phyloP scores from a whole-genome alignment of 2,888 invertebrate species.

The Pemphredon lugubris region DNA sequence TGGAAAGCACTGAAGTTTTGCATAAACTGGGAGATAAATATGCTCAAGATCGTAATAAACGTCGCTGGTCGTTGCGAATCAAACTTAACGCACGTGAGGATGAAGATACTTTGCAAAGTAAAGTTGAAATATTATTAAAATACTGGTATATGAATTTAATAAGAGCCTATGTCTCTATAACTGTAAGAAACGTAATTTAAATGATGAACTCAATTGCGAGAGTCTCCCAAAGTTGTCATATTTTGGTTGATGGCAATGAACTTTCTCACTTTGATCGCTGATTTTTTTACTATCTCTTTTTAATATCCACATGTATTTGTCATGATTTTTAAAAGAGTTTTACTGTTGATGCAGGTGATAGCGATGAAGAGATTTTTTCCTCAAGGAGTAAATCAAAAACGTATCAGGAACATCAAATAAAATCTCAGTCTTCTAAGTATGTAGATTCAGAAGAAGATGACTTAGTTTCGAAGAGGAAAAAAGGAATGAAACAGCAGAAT shows the following conservation, averaged over 20 bases:
- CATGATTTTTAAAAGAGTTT: slow-evolving; percentile 22
- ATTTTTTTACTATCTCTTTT: slow-evolving; percentile 43
- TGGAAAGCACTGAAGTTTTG: slow-evolving; percentile 43
- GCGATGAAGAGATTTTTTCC: slow-evolving; percentile 62
- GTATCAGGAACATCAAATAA: slow-evolving; percentile 20
- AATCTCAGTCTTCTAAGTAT: slow-evolving; percentile 6
- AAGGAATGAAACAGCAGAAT: slow-evolving; percentile 6
- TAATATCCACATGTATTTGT: slow-evolving; percentile 4
- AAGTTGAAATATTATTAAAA: slow-evolving; percentile 5
- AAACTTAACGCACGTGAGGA: slow-evolving; percentile 62
- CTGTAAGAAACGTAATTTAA: not conserved
- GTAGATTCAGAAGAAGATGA: slow-evolving; percentile 8
- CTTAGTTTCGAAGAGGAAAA: slow-evolving; percentile 11
- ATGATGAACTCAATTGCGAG: slow-evolving; percentile 59
- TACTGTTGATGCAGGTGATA: slow-evolving; percentile 52
- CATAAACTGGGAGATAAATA: slow-evolving; percentile 8
- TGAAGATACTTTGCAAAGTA: slow-evolving; percentile 40
- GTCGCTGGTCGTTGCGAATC: slow-evolving; percentile 72
- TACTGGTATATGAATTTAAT: not conserved
- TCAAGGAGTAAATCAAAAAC: slow-evolving; percentile 46
- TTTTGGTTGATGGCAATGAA: slow-evolving; percentile 66
- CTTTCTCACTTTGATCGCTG: slow-evolving; percentile 79
- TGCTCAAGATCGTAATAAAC: slow-evolving; percentile 55
- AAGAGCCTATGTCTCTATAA: not conserved
- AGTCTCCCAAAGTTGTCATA: slow-evolving; percentile 64